Conservation (phyloP, 2,888 invertebrate genomes). For the Graphium colonna region DNA sequence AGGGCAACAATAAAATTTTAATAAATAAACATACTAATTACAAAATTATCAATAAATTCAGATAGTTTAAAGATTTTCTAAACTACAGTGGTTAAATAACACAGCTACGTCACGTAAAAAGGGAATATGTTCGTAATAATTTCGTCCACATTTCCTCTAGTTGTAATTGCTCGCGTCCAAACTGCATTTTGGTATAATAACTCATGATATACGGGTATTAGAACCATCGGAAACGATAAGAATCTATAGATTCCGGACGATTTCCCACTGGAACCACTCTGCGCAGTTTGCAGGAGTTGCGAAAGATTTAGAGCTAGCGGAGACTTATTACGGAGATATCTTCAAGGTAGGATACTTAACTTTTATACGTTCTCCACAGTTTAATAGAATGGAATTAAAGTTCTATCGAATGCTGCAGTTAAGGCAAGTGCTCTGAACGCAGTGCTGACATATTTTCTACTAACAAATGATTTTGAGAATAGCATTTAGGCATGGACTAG, state of each 20-base stretch:
- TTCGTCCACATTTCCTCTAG: too few species aligned
- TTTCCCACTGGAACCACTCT: constrained; percentile 41
- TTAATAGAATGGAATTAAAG: constrained; percentile 16
- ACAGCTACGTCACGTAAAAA: too few species aligned
- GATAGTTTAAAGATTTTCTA: too few species aligned
- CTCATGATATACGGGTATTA: constrained; percentile 25
- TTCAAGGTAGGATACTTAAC: constrained; percentile 10
- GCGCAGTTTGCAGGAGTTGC: constrained; percentile 20
- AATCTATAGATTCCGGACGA: constrained; percentile 50
- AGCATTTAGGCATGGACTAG: too few species aligned
- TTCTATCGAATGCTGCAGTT: not conserved
- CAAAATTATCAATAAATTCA: too few species aligned
- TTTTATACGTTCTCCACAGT: constrained; percentile 11
- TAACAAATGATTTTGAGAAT: too few species aligned
- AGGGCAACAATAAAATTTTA: too few species aligned
- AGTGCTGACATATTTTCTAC: too few species aligned
- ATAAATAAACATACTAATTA: too few species aligned
- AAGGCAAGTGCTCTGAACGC: not conserved
- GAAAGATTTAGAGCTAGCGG: constrained; percentile 22
- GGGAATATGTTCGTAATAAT: too few species aligned
- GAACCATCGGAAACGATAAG: constrained; percentile 40
- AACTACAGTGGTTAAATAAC: too few species aligned
- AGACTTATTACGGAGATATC: constrained; percentile 19
- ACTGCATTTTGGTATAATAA: constrained; percentile 19
- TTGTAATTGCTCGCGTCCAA: constrained; percentile 25